These are phyloP conservation scores for Trachymyrmex septentrionalis DNA, from an alignment of 1,140 invertebrate species.

Conservation along the genomic window DNA sequence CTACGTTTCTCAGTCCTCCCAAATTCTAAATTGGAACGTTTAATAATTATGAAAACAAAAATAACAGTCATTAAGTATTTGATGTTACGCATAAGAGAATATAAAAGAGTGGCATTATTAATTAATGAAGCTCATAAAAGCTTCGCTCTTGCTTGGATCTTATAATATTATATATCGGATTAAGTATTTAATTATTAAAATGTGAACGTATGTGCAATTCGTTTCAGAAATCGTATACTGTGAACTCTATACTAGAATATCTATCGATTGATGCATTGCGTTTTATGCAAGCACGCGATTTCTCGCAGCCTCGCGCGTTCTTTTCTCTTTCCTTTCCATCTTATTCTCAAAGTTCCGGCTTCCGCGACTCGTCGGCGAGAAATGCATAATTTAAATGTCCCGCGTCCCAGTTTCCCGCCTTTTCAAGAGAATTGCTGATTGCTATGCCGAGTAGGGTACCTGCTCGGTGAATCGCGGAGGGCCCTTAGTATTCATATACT, in stretches of 20 bases:
- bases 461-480: conserved; percentile 73
- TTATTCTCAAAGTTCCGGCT: conserved; percentile 23
- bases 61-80: neutral
- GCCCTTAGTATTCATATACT: conserved; percentile 69
- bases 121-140: conserved; percentile 6
- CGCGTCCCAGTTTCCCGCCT: conserved; percentile 77
- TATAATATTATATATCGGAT: neutral
- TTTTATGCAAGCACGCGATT: conserved; percentile 65
- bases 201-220: conserved; percentile 2
- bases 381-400: conserved; percentile 81
- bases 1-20: neutral
- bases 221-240: neutral
- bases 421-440: conserved; percentile 73
- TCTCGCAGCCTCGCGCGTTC: conserved; percentile 39
- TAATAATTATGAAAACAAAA: neutral
- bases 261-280: conserved; percentile 67
- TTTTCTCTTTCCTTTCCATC: conserved; percentile 19
- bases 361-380: conserved; percentile 62
- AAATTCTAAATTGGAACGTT: too few relatives aligned
- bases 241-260: conserved; percentile 21
- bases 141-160: neutral
- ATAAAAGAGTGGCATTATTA: neutral
- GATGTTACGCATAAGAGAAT: neutral
- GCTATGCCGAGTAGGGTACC: conserved; percentile 70
- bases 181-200: conserved; percentile 13